Percentiles rank a stretch among this genome's conserved stretches.
Evolutionary conservation across 2,113 vertebrate species (phyloP).

Genomic region (Neolamprologus caudopunctatus): DNA sequence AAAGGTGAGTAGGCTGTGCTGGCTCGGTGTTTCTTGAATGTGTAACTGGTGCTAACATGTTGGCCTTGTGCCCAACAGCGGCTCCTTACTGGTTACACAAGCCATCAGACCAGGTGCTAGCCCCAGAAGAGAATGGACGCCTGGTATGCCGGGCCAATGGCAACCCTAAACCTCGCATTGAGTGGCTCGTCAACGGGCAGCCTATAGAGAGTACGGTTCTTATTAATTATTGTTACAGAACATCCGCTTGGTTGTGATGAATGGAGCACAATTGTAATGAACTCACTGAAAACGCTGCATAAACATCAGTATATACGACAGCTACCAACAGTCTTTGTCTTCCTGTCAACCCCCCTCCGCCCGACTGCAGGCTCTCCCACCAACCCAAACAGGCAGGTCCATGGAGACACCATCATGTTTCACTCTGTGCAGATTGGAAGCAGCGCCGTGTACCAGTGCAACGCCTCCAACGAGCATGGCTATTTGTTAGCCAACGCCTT

Average conservation of each 20-base stretch:
- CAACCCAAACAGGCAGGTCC: slow-evolving; percentile 77
- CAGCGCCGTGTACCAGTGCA: slow-evolving; percentile 94
- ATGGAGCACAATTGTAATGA: not conserved
- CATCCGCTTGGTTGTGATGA: not conserved
- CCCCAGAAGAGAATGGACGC: slow-evolving; percentile 84
- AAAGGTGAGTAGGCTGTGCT: slow-evolving; percentile 81
- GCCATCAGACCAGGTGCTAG: slow-evolving; percentile 86
- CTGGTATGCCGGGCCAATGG: slow-evolving; percentile 90
- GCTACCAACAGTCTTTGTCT: not conserved
- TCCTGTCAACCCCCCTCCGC: not conserved
- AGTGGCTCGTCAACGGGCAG: slow-evolving; percentile 89
- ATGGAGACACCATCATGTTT: slow-evolving; percentile 90
- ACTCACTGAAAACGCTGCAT: not conserved
- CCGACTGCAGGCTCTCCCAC: slow-evolving; percentile 59
- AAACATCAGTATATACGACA: not conserved
- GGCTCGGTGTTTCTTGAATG: not conserved
- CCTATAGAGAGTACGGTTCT: slow-evolving; percentile 78
- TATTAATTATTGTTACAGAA: not conserved
- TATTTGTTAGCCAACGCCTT: slow-evolving; percentile 95
- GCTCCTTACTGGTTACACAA: slow-evolving; percentile 94
- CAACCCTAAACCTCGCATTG: slow-evolving; percentile 88
- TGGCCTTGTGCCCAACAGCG: slow-evolving; percentile 64
- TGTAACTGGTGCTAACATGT: not conserved
- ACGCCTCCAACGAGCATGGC: slow-evolving; percentile 92
- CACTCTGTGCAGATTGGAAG: slow-evolving; percentile 86